phyloP scores from a whole-genome alignment of 2,797 vertebrate genomes.

The Pitangus sulphuratus region DNA sequence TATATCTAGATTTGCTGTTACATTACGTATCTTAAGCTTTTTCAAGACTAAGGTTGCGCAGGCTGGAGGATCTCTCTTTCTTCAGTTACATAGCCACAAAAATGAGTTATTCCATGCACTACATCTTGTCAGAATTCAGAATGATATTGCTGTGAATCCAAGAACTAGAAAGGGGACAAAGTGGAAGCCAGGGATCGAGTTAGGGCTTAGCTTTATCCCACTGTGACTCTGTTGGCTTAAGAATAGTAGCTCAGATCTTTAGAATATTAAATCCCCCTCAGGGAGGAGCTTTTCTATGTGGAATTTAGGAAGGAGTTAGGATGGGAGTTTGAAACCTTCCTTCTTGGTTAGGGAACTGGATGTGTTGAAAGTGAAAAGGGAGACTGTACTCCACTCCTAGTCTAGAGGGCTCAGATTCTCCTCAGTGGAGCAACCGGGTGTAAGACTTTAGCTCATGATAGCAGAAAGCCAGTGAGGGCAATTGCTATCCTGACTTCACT shows the following conservation, averaged over 20 bases:
- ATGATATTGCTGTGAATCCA: neutral
- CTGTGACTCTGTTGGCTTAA: neutral
- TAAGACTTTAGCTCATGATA: neutral
- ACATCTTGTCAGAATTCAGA: neutral
- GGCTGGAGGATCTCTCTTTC: neutral
- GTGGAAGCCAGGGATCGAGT: neutral
- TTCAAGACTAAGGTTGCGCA: neutral
- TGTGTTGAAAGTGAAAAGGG: neutral
- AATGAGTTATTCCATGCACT: neutral
- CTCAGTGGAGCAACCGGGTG: neutral
- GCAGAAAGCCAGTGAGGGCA: neutral
- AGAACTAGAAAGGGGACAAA: neutral
- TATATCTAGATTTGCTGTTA: neutral
- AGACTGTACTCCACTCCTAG: neutral
- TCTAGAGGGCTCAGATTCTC: neutral
- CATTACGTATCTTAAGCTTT: neutral
- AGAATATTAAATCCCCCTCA: neutral
- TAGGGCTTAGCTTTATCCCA: neutral
- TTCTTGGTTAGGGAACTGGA: neutral
- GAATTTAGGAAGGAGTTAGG: neutral
- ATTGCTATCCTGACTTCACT: neutral
- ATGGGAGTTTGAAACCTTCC: neutral
- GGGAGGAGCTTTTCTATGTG: neutral
- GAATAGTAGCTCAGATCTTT: neutral
- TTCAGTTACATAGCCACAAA: neutral